Conservation (phyloP, 2,797 vertebrate species). For the Enteromius unitaeniatus region DNA sequence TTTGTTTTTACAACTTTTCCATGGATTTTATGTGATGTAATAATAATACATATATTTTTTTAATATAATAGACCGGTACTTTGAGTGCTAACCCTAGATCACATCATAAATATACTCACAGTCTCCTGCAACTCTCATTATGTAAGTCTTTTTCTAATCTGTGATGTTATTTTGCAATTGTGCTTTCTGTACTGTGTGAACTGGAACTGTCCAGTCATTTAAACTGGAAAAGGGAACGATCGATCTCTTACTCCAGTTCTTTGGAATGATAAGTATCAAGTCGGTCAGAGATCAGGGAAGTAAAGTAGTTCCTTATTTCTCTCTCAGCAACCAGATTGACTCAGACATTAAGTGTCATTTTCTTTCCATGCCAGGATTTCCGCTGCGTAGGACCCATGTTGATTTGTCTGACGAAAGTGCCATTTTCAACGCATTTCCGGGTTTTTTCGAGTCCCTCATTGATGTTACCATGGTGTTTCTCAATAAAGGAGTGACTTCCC, state of each 20-base stretch:
- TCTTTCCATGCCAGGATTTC: slow-evolving; percentile 70
- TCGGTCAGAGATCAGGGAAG: slow-evolving; percentile 38
- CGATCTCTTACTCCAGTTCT: slow-evolving; percentile 28
- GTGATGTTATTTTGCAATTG: background rate
- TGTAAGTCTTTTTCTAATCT: background rate
- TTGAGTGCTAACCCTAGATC: slow-evolving; percentile 2
- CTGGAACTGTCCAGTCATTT: slow-evolving; percentile 57
- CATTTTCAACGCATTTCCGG: slow-evolving; percentile 57
- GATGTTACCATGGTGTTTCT: slow-evolving; percentile 50
- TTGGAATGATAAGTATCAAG: slow-evolving; percentile 44
- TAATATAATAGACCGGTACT: background rate
- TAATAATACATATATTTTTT: background rate
- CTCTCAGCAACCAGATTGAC: background rate
- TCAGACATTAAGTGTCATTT: slow-evolving; percentile 22
- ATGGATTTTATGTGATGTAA: background rate
- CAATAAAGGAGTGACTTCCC: slow-evolving; percentile 48
- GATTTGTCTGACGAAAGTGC: slow-evolving; percentile 65
- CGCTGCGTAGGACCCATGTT: slow-evolving; percentile 68
- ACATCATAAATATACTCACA: background rate
- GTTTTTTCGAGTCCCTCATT: slow-evolving; percentile 55
- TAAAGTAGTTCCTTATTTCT: slow-evolving; percentile 57
- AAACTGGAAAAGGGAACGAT: slow-evolving; percentile 59
- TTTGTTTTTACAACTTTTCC: background rate
- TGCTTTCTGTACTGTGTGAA: slow-evolving; percentile 56
- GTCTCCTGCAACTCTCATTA: background rate